Evolutionary conservation across 1,140 invertebrate genomes (phyloP).

Genomic region (Aphelenchoides besseyi): DNA sequence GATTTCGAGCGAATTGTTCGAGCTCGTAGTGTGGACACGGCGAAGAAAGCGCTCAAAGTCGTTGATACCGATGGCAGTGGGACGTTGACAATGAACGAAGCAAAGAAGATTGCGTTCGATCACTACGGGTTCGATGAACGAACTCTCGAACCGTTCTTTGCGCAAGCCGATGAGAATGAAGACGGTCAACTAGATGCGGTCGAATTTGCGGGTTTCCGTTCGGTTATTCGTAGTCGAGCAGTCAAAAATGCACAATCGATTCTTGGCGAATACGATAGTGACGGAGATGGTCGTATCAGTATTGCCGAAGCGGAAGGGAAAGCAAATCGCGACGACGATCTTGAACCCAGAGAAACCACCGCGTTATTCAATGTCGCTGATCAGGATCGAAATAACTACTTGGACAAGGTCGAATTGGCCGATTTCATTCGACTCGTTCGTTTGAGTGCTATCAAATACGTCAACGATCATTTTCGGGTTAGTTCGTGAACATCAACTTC

Average conservation of each 20-base stretch:
- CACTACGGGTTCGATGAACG: slow-evolving; percentile 62
- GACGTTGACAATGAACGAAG: slow-evolving; percentile 58
- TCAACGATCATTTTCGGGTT: slow-evolving; percentile 57
- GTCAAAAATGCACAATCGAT: slow-evolving; percentile 54
- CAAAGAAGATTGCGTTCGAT: slow-evolving; percentile 60
- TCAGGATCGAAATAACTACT: slow-evolving; percentile 42
- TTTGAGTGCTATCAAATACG: slow-evolving; percentile 60
- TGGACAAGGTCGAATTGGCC: slow-evolving; percentile 58
- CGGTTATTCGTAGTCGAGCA: slow-evolving; percentile 57
- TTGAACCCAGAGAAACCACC: slow-evolving; percentile 54
- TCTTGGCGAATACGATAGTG: slow-evolving; percentile 50
- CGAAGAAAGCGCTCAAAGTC: slow-evolving; percentile 60
- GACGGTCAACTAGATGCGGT: slow-evolving; percentile 60
- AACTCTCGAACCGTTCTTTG: slow-evolving; percentile 59
- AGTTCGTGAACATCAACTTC: slow-evolving; percentile 7
- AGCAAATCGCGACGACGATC: slow-evolving; percentile 54
- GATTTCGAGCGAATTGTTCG: slow-evolving; percentile 61
- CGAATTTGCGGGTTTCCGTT: slow-evolving; percentile 60
- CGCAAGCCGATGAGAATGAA: slow-evolving; percentile 61
- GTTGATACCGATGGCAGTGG: slow-evolving; percentile 58
- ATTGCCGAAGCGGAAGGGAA: slow-evolving; percentile 50
- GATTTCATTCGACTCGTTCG: slow-evolving; percentile 59
- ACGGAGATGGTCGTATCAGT: slow-evolving; percentile 54
- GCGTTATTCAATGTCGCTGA: slow-evolving; percentile 58
- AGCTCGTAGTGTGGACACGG: slow-evolving; percentile 58